Percentiles rank a stretch among this genome's conserved stretches.
Conservation (phyloP, 2,113 vertebrate genomes). For the Platichthys stellatus region DNA sequence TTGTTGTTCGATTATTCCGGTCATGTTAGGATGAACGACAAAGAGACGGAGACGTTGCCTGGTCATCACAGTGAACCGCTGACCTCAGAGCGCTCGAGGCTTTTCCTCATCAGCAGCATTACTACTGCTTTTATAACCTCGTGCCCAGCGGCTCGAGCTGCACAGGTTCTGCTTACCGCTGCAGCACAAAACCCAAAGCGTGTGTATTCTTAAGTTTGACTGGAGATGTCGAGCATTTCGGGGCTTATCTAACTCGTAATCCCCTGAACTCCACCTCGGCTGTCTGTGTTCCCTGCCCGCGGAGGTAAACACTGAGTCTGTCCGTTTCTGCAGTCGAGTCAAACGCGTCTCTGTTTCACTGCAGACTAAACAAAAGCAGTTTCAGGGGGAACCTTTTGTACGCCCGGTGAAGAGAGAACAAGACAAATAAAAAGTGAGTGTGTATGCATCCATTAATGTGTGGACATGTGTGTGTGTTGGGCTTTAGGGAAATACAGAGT, state of each 20-base stretch:
- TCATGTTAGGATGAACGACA: not conserved
- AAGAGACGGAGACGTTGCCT: not conserved
- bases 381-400: conserved; percentile 48
- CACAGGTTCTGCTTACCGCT: conserved; percentile 39
- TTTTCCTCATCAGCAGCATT: conserved; percentile 31
- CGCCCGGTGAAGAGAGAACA: conserved; percentile 27
- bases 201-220: conserved; percentile 30
- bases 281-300: conserved; percentile 16
- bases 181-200: conserved; percentile 25
- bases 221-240: conserved; percentile 38
- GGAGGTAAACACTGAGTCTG: conserved; percentile 41
- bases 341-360: conserved; percentile 40
- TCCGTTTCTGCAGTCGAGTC: conserved; percentile 45
- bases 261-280: conserved; percentile 45
- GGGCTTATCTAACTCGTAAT: conserved; percentile 53
- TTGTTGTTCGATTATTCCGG: not conserved
- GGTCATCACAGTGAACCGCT: conserved; percentile 26
- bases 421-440: conserved; percentile 55
- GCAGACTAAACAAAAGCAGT: conserved; percentile 75
- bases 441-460: conserved; percentile 32
- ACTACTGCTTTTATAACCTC: conserved; percentile 66
- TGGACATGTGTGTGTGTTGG: conserved; percentile 29
- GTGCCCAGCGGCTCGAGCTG: conserved; percentile 15
- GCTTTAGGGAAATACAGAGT: no score
- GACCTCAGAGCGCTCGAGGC: not conserved